phyloP scores from a whole-genome alignment of 2,888 invertebrate genomes.

The Cerceris ruficornis region DNA sequence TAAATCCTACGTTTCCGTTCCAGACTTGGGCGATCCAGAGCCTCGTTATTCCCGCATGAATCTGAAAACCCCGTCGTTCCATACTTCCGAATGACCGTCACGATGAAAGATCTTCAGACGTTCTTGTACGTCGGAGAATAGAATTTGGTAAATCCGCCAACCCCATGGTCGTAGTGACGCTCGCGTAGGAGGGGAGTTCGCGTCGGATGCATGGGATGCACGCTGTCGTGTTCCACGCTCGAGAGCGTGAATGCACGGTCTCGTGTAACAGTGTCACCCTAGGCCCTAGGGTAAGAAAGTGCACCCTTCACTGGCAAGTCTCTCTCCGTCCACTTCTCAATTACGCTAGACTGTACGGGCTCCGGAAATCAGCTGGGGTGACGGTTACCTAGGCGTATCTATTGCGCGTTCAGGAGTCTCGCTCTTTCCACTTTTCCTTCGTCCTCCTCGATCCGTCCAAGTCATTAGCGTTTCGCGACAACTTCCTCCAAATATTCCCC shows the following conservation, averaged over 20 bases:
- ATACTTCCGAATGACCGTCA: too few species aligned
- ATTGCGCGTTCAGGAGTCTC: constrained; percentile 17
- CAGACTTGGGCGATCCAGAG: too few species aligned
- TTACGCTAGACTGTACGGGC: constrained; percentile 48
- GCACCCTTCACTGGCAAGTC: constrained; percentile 22
- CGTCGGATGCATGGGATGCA: not conserved
- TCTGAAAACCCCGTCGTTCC: too few species aligned
- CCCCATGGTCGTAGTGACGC: too few species aligned
- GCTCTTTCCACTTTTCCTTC: not conserved
- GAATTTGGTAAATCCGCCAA: too few species aligned
- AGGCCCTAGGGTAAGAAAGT: constrained; percentile 14
- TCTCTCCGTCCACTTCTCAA: constrained; percentile 37
- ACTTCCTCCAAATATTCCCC: not conserved
- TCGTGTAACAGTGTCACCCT: constrained; percentile 37
- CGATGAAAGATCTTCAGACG: too few species aligned
- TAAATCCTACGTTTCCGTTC: too few species aligned
- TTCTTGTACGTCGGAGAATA: too few species aligned
- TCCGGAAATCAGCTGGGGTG: constrained; percentile 29
- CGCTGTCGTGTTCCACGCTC: constrained; percentile 14
- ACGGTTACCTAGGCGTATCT: constrained; percentile 5
- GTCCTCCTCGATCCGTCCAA: too few species aligned
- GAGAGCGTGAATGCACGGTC: constrained; percentile 18
- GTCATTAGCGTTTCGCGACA: too few species aligned
- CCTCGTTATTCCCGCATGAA: too few species aligned
- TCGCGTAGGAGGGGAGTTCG: not conserved